phyloP scores from a whole-genome alignment of 2,113 vertebrate genomes.

The Thamnophis sirtalis region DNA sequence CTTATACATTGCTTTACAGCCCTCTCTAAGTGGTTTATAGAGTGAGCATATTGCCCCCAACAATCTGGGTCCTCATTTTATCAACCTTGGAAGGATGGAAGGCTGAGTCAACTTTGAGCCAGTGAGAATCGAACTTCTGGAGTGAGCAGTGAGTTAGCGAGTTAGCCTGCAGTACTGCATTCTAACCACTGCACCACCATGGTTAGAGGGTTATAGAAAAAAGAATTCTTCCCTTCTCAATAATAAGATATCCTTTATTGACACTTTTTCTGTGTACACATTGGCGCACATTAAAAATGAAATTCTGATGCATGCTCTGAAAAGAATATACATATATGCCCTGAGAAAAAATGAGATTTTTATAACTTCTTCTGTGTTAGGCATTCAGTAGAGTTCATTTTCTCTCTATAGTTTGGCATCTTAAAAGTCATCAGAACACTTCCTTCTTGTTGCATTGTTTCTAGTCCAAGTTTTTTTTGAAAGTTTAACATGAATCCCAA shows the following conservation, averaged over 20 bases:
- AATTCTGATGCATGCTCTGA: not conserved
- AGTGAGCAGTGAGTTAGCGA: too few relatives aligned
- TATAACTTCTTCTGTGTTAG: not conserved
- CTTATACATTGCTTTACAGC: too few relatives aligned
- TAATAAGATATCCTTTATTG: not conserved
- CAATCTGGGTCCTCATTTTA: too few relatives aligned
- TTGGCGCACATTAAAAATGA: not conserved
- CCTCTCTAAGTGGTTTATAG: too few relatives aligned
- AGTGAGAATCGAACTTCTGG: too few relatives aligned
- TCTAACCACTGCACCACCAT: too few relatives aligned
- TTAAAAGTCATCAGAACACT: constrained; percentile 21
- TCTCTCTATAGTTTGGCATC: constrained; percentile 18
- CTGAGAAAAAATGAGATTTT: not conserved
- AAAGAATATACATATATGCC: too few relatives aligned
- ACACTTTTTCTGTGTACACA: not conserved
- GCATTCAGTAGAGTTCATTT: constrained; percentile 30
- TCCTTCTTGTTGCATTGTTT: constrained; percentile 25
- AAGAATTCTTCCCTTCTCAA: not conserved
- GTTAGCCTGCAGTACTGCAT: too few relatives aligned
- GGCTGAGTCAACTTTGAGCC: too few relatives aligned
- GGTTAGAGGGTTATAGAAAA: not conserved
- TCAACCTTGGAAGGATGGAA: too few relatives aligned
- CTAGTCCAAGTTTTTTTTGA: constrained; percentile 19
- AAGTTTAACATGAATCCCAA: constrained; percentile 13
- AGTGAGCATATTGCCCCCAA: too few relatives aligned